Conservation (phyloP, 2,797 vertebrate genomes). For the Hirundo rustica region DNA sequence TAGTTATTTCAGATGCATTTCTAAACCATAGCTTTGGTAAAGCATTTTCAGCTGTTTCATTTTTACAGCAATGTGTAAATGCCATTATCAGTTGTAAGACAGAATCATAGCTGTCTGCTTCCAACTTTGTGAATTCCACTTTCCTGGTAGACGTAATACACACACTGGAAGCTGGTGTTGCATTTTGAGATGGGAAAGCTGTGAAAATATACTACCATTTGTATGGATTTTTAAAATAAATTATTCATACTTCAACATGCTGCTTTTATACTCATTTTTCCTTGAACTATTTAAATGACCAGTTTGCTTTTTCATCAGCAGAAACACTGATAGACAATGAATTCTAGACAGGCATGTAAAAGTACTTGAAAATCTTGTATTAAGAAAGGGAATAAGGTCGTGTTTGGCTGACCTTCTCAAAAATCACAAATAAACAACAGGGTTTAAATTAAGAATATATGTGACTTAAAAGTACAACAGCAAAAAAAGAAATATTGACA, state of each 20-base stretch:
- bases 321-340: neutral
- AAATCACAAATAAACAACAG: neutral
- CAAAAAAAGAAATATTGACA: neutral
- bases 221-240: neutral
- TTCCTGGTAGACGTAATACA: neutral
- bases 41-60: neutral
- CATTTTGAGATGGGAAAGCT: neutral
- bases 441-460: neutral
- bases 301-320: neutral
- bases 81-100: neutral
- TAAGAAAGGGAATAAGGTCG: neutral
- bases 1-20: neutral
- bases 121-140: neutral
- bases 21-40: neutral
- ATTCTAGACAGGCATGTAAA: neutral
- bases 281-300: neutral
- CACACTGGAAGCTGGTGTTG: neutral
- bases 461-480: neutral
- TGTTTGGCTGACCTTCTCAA: neutral
- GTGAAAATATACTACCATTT: neutral
- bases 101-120: neutral
- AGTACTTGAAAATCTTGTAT: neutral
- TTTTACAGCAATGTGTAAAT: constrained; percentile 14
- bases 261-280: neutral
- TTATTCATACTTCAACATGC: neutral